Evolutionary conservation across 2,113 vertebrate genomes (phyloP).

Genomic region (Hymenochirus boettgeri): DNA sequence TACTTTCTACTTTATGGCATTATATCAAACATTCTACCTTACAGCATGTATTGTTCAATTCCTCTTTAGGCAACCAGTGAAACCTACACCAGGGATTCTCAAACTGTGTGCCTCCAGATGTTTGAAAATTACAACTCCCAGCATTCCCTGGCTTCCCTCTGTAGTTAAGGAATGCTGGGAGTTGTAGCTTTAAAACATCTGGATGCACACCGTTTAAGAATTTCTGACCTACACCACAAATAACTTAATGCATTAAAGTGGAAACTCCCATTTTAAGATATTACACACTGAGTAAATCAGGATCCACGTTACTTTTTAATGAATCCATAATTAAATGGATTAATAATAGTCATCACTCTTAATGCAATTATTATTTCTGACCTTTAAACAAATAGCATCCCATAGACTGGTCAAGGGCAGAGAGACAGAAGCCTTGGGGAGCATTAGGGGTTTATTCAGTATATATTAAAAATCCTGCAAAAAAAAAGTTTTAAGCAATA

Average conservation of each 20-base stretch:
- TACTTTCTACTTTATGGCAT: no score
- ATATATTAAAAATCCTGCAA: no score
- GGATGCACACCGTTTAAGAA: no score
- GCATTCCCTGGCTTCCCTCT: no score
- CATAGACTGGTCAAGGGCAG: background rate
- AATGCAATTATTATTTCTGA: background rate
- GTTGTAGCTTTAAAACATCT: no score
- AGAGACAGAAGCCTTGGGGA: background rate
- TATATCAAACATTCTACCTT: constrained; percentile 2
- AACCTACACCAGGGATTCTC: background rate
- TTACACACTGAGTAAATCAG: constrained; percentile 10
- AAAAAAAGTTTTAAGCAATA: background rate
- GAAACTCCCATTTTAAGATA: background rate
- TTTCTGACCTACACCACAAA: no score
- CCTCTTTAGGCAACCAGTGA: background rate
- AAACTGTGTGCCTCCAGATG: no score
- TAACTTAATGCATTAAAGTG: background rate
- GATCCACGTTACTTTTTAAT: background rate
- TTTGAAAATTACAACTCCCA: no score
- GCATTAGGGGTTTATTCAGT: no score
- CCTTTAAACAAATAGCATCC: background rate
- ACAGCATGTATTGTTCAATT: background rate
- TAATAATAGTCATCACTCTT: constrained; percentile 13
- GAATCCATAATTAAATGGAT: constrained; percentile 9
- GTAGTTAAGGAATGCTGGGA: no score